Evolutionary conservation across 2,113 vertebrate genomes (phyloP).

Genomic region (Lasiurus borealis): DNA sequence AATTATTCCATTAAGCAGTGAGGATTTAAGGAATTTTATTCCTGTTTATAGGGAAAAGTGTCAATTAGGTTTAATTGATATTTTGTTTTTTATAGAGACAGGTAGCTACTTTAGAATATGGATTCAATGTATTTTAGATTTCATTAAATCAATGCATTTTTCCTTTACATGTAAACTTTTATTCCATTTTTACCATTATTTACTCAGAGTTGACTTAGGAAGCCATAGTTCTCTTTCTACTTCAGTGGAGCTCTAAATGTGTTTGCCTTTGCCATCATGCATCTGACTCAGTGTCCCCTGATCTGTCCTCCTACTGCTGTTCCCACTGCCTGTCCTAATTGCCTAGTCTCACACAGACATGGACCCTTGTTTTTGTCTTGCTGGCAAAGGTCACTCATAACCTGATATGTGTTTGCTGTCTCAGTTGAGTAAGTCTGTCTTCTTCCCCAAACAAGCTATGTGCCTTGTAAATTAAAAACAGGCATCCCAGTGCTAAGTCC

Average conservation of each 20-base stretch:
- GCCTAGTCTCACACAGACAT: not conserved
- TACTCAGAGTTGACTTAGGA: not conserved
- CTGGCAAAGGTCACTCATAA: not conserved
- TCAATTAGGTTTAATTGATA: not conserved
- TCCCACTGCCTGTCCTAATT: not conserved
- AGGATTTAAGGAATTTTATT: slow-evolving; percentile 10
- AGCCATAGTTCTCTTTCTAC: not conserved
- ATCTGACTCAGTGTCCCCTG: not conserved
- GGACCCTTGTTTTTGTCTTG: slow-evolving; percentile 1
- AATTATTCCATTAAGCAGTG: not conserved
- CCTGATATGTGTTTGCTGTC: slow-evolving; percentile 16
- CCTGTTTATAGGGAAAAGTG: not conserved
- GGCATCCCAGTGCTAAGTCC: slow-evolving; percentile 60
- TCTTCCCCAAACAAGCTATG: slow-evolving; percentile 46
- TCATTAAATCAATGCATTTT: slow-evolving; percentile 5
- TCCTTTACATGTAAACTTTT: not conserved
- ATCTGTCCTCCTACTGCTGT: not conserved
- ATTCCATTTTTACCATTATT: not conserved
- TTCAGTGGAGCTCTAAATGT: not conserved
- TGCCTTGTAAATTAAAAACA: slow-evolving; percentile 71
- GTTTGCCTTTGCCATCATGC: not conserved
- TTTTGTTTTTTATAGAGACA: not conserved
- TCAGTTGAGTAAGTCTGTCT: slow-evolving; percentile 32
- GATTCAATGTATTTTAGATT: slow-evolving; percentile 37
- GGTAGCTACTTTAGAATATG: not conserved